Evolutionary conservation across 2,113 vertebrate species (phyloP).

Genomic region (Actinemys pallida): DNA sequence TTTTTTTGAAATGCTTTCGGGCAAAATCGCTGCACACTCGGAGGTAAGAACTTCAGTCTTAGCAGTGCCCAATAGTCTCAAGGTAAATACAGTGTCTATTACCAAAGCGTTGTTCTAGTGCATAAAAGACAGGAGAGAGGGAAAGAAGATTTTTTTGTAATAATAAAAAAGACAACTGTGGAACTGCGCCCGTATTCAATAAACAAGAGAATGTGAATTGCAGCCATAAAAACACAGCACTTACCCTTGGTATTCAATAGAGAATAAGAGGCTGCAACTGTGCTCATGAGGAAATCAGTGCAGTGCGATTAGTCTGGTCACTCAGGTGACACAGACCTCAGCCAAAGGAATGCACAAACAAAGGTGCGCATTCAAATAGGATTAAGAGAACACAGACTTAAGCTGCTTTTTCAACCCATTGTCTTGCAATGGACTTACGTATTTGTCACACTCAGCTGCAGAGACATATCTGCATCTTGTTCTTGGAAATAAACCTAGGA

Average conservation of each 20-base stretch:
- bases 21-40: background rate
- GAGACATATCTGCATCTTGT: background rate
- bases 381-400: background rate
- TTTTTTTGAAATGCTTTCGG: background rate
- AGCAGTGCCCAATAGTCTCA: background rate
- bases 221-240: accelerated
- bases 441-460: background rate
- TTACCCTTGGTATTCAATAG: background rate
- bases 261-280: accelerated
- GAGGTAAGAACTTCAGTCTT: accelerated
- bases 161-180: background rate
- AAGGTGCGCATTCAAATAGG: background rate
- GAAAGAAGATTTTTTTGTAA: background rate
- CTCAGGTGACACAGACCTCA: background rate
- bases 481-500: background rate
- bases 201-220: background rate
- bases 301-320: background rate
- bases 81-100: background rate
- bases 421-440: background rate
- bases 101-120: background rate
- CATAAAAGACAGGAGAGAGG: background rate
- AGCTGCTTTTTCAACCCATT: background rate
- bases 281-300: background rate
- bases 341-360: conserved; percentile 17
- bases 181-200: background rate